Conservation (phyloP, 2,888 invertebrate species). For the Lithophane socia region DNA sequence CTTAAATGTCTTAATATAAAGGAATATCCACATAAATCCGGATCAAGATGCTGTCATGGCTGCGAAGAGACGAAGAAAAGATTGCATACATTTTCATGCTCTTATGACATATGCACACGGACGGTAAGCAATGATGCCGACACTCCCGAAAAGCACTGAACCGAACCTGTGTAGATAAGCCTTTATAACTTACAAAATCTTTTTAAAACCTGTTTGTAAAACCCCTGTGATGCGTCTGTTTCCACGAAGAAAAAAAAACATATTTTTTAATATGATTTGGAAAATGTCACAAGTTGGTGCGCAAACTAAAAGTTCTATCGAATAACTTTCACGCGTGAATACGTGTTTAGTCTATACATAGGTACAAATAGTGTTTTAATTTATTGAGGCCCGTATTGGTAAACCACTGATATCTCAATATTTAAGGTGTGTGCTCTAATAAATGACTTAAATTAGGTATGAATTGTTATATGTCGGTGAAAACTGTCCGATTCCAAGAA, state of each 20-base stretch:
- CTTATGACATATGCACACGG: not conserved
- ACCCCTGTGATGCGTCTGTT: conserved; percentile 46
- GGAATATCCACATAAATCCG: not conserved
- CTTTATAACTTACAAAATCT: not conserved
- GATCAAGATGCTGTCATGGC: not conserved
- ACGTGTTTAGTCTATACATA: conserved; percentile 75
- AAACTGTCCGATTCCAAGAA: not conserved
- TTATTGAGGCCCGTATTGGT: conserved; percentile 62
- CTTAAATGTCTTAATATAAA: not conserved
- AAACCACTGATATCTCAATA: not conserved
- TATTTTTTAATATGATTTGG: conserved; percentile 41
- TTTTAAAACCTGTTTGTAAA: not conserved
- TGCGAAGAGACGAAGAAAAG: not conserved
- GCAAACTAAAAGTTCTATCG: conserved; percentile 46
- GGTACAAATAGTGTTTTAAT: conserved; percentile 85
- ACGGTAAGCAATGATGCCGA: too few relatives aligned
- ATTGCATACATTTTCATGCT: not conserved
- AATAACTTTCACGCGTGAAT: conserved; percentile 51
- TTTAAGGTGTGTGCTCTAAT: not conserved
- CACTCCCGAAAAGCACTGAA: not conserved
- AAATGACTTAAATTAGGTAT: not conserved
- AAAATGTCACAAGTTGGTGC: conserved; percentile 48
- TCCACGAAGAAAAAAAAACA: conserved; percentile 44
- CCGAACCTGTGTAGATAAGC: not conserved
- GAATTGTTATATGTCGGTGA: not conserved